Evolutionary conservation across 1,140 invertebrate genomes (phyloP).

Genomic region (Oncopeltus fasciatus): DNA sequence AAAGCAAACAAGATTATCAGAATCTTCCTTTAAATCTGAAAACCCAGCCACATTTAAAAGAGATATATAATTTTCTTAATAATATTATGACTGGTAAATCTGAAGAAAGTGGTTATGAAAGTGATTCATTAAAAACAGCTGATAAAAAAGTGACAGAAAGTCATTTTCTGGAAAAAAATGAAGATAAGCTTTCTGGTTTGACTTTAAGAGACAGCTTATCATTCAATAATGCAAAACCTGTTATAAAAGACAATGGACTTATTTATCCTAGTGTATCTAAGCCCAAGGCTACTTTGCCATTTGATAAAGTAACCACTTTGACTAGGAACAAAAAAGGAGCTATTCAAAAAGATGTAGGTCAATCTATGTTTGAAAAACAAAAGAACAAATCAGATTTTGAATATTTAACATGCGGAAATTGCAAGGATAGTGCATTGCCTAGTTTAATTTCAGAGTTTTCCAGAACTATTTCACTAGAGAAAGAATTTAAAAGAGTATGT

Average conservation of each 20-base stretch:
- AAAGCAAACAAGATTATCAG: background rate
- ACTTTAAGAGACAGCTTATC: background rate
- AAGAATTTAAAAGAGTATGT: conserved; percentile 24
- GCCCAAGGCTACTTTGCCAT: background rate
- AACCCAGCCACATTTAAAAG: conserved; percentile 22
- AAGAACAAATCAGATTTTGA: background rate
- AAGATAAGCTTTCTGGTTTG: background rate
- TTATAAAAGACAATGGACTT: background rate
- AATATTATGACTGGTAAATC: conserved; percentile 33
- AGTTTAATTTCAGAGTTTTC: conserved; percentile 29
- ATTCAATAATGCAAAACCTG: background rate
- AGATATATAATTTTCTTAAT: conserved; percentile 33
- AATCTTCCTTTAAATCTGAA: conserved; percentile 3
- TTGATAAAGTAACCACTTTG: background rate
- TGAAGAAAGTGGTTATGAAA: conserved; percentile 50
- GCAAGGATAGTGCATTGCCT: conserved; percentile 21
- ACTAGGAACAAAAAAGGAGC: background rate
- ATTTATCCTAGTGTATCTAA: background rate
- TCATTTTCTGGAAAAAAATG: background rate
- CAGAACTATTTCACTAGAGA: conserved; percentile 29
- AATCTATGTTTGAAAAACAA: background rate
- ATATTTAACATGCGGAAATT: background rate
- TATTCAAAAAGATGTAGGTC: background rate
- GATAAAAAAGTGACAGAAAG: background rate
- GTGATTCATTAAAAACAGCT: conserved; percentile 32